phyloP scores from a whole-genome alignment of 2,113 vertebrate species.

The Falco punctatus region DNA sequence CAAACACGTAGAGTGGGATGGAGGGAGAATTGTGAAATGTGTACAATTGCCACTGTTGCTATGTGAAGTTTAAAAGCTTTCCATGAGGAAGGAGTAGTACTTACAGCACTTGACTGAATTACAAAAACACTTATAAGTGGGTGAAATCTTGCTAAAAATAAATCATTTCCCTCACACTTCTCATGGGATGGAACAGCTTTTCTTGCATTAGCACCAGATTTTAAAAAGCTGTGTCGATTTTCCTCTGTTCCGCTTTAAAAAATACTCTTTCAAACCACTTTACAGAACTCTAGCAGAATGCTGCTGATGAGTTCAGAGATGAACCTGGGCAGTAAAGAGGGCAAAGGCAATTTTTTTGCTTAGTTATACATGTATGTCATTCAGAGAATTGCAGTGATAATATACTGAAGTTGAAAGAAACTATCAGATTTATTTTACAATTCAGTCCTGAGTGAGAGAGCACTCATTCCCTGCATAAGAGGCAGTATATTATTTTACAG shows the following conservation, averaged over 20 bases:
- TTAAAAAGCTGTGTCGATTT: not conserved
- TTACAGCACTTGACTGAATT: not conserved
- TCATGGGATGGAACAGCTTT: not conserved
- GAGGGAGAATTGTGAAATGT: not conserved
- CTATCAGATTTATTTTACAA: not conserved
- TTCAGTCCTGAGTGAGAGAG: not conserved
- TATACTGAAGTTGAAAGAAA: not conserved
- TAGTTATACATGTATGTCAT: not conserved
- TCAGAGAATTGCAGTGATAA: not conserved
- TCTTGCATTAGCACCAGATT: not conserved
- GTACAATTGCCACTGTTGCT: not conserved
- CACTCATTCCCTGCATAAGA: not conserved
- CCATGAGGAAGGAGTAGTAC: not conserved
- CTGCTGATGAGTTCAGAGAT: not conserved
- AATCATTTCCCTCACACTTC: not conserved
- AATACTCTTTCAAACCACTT: not conserved
- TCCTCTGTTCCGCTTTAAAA: not conserved
- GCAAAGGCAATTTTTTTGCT: not conserved
- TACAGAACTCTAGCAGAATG: not conserved
- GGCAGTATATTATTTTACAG: not conserved
- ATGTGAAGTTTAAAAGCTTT: not conserved
- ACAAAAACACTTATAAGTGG: not conserved
- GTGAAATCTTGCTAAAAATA: conserved; percentile 7
- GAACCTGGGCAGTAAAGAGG: not conserved
- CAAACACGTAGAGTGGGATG: not conserved